Conservation (phyloP, 2,888 invertebrate species). For the Lapara coniferarum region DNA sequence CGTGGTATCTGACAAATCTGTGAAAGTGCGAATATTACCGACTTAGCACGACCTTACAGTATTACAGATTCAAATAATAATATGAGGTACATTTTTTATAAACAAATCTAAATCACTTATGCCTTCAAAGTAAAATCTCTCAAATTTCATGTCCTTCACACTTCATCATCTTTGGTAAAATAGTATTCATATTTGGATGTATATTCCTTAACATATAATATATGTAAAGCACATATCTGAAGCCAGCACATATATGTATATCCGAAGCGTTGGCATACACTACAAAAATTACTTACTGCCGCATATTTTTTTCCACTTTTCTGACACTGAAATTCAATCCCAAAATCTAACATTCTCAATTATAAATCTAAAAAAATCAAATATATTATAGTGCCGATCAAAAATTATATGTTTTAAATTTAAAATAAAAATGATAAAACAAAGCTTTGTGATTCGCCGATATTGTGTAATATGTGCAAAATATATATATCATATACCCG, state of each 20-base stretch:
- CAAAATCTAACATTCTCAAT: conserved; percentile 78
- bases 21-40: conserved; percentile 2
- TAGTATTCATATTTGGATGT: not conserved
- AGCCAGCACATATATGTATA: conserved; percentile 52
- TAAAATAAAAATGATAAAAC: conserved; percentile 28
- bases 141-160: not conserved
- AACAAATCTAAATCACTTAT: not conserved
- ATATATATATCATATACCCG: conserved; percentile 4
- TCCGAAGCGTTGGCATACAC: conserved; percentile 43
- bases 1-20: conserved; percentile 8
- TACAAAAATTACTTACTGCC: conserved; percentile 78
- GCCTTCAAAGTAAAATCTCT: not conserved
- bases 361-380: conserved; percentile 48
- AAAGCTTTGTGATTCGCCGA: conserved; percentile 19
- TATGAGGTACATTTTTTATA: too few relatives aligned
- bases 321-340: conserved; percentile 81
- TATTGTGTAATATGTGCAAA: conserved; percentile 25
- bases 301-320: conserved; percentile 81
- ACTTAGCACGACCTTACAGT: not conserved
- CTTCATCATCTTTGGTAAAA: not conserved
- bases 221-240: conserved; percentile 42
- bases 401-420: conserved; percentile 30
- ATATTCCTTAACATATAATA: conserved; percentile 6
- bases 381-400: conserved; percentile 41
- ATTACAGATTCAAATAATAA: not conserved